These are phyloP conservation scores for Chiloscyllium plagiosum DNA, from an alignment of 2,113 vertebrate species.

Conservation along the genomic window DNA sequence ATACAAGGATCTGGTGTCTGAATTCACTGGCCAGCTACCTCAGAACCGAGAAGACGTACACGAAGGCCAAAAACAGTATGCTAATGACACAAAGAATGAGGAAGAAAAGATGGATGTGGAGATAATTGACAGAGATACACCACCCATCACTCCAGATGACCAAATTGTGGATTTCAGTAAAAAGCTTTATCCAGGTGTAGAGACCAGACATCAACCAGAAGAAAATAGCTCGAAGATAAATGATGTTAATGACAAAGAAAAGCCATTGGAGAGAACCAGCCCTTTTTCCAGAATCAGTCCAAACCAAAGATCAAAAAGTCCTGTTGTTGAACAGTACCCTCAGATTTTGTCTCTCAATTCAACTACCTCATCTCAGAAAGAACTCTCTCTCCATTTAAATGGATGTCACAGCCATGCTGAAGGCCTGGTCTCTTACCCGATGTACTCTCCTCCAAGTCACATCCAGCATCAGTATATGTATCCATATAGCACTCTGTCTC, in stretches of 20 bases:
- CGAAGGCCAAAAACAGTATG: not conserved
- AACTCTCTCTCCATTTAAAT: conserved; percentile 50
- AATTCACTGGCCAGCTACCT: conserved; percentile 48
- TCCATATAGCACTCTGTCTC: conserved; percentile 42
- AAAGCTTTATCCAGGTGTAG: conserved; percentile 6
- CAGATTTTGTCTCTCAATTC: conserved; percentile 29
- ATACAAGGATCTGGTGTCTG: conserved; percentile 20
- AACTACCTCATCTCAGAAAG: conserved; percentile 38
- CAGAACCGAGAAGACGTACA: conserved; percentile 42
- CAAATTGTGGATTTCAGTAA: conserved; percentile 57
- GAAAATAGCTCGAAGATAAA: conserved; percentile 36
- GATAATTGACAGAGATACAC: conserved; percentile 54
- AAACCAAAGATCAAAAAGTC: conserved; percentile 43
- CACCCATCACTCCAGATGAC: conserved; percentile 56
- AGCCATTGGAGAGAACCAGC: not conserved
- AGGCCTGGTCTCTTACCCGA: conserved; percentile 52
- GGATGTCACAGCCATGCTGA: conserved; percentile 55
- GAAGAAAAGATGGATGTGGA: conserved; percentile 56
- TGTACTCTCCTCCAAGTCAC: conserved; percentile 51
- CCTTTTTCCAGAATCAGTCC: conserved; percentile 39
- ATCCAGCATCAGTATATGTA: conserved; percentile 50
- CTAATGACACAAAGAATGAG: conserved; percentile 35
- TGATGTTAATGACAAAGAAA: not conserved
- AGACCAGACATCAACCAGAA: not conserved
- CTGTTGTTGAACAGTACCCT: not conserved